Percentiles rank a stretch among this genome's conserved stretches.
phyloP scores from a whole-genome alignment of 2,797 vertebrate genomes.

The Rhabdomys pumilio region DNA sequence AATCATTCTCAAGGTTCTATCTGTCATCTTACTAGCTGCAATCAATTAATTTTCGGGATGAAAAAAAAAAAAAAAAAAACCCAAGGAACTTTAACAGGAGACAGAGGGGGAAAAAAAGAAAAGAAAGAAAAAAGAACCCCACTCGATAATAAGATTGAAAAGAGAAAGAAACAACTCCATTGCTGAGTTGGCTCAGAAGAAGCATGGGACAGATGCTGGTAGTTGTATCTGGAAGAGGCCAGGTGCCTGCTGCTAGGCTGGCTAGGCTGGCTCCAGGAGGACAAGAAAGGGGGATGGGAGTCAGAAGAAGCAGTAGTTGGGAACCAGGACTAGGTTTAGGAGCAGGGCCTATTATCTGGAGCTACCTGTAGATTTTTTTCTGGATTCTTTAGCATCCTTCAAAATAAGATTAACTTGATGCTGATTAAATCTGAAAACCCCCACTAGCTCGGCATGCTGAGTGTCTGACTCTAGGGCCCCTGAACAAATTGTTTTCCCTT shows the following conservation, averaged over 20 bases:
- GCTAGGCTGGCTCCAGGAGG: not conserved
- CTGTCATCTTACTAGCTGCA: slow-evolving; percentile 65
- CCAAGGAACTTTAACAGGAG: slow-evolving; percentile 54
- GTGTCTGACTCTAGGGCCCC: slow-evolving; percentile 87
- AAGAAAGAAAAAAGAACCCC: not conserved
- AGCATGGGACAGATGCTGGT: not conserved
- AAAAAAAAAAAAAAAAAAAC: not conserved
- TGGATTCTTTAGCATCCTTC: slow-evolving; percentile 78
- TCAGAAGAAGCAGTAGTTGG: not conserved
- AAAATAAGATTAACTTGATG: slow-evolving; percentile 88
- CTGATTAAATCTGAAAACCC: slow-evolving; percentile 88
- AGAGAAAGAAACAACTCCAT: not conserved
- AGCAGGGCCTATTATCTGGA: slow-evolving; percentile 16
- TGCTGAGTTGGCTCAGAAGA: not conserved
- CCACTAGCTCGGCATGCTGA: slow-evolving; percentile 80
- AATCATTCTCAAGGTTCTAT: slow-evolving; percentile 52
- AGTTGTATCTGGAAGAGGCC: not conserved
- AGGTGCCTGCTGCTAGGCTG: accelerated
- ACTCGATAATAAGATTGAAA: not conserved
- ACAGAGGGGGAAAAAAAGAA: no score
- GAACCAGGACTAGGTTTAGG: slow-evolving; percentile 48
- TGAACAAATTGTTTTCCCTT: slow-evolving; percentile 89
- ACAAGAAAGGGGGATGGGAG: not conserved
- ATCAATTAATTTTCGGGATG: slow-evolving; percentile 67
- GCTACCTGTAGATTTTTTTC: slow-evolving; percentile 81